phyloP scores from a whole-genome alignment of 2,888 invertebrate species.

The Trichacis sp. region DNA sequence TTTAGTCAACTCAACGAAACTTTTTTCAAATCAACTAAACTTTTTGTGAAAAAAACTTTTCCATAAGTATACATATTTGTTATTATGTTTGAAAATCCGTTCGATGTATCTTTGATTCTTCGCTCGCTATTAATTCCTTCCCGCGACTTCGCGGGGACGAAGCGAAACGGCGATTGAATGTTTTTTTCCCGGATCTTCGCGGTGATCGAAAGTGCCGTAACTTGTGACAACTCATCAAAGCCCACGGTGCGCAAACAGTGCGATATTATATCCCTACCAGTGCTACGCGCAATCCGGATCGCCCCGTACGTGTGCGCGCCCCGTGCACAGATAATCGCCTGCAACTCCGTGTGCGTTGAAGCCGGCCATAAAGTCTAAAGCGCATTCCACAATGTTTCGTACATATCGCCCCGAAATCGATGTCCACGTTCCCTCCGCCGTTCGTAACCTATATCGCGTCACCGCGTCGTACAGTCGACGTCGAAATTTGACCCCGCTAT shows the following conservation, averaged over 20 bases:
- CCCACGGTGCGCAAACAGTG: constrained; percentile 41
- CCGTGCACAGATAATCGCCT: not conserved
- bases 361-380: constrained; percentile 52
- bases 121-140: too few relatives aligned
- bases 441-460: constrained; percentile 64
- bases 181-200: constrained; percentile 8
- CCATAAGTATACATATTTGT: too few relatives aligned
- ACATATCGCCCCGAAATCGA: constrained; percentile 65
- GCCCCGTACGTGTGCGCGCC: not conserved
- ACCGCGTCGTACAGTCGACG: constrained; percentile 51
- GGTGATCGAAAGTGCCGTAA: constrained; percentile 20
- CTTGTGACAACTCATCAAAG: constrained; percentile 43
- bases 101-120: too few relatives aligned
- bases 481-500: constrained; percentile 38
- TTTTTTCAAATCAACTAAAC: too few relatives aligned
- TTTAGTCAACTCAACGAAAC: too few relatives aligned
- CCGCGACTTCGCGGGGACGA: not conserved
- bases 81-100: too few relatives aligned
- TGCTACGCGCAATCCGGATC: constrained; percentile 20
- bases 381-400: constrained; percentile 64
- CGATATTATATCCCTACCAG: constrained; percentile 20
- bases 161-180: not conserved
- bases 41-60: too few relatives aligned
- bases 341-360: constrained; percentile 33
- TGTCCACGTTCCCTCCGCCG: constrained; percentile 61